phyloP scores from a whole-genome alignment of 2,113 vertebrate genomes.

The Nothobranchius kuhntae region DNA sequence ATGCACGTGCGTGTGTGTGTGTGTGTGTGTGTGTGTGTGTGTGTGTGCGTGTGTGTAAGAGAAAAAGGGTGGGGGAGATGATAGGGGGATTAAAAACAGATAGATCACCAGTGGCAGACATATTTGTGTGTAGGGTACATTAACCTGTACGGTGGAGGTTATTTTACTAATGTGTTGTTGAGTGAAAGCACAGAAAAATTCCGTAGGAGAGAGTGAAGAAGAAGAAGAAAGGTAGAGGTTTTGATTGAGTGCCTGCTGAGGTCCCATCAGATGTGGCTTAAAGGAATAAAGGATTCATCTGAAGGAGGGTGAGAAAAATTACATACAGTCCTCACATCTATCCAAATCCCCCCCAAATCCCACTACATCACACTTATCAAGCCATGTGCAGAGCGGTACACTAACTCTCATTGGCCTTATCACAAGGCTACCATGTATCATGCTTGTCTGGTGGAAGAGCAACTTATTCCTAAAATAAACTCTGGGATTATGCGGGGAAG shows the following conservation, averaged over 20 bases:
- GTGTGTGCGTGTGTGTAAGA: neutral
- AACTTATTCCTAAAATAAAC: conserved; percentile 47
- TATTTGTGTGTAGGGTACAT: conserved; percentile 24
- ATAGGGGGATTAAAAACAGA: conserved; percentile 19
- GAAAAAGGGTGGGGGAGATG: neutral
- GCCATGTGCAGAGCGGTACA: conserved; percentile 66
- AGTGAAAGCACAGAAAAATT: conserved; percentile 35
- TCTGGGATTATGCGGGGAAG: conserved; percentile 35
- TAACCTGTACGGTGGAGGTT: conserved; percentile 18
- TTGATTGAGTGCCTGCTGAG: conserved; percentile 74
- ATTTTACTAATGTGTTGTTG: conserved; percentile 40
- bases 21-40: no score
- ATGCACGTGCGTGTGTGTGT: no score
- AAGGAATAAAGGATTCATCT: conserved; percentile 79
- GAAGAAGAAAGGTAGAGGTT: conserved; percentile 57
- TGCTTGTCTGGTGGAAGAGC: conserved; percentile 52
- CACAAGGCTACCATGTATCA: conserved; percentile 60
- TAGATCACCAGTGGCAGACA: conserved; percentile 20
- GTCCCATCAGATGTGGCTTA: conserved; percentile 79
- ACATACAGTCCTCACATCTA: conserved; percentile 79
- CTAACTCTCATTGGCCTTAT: conserved; percentile 72
- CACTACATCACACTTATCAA: conserved; percentile 80
- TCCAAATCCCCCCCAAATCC: conserved; percentile 80
- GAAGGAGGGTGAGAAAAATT: conserved; percentile 78
- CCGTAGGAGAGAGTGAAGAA: conserved; percentile 38